phyloP scores from a whole-genome alignment of 35 echinoderm and acorn worm genomes.

The Acanthaster planci region DNA sequence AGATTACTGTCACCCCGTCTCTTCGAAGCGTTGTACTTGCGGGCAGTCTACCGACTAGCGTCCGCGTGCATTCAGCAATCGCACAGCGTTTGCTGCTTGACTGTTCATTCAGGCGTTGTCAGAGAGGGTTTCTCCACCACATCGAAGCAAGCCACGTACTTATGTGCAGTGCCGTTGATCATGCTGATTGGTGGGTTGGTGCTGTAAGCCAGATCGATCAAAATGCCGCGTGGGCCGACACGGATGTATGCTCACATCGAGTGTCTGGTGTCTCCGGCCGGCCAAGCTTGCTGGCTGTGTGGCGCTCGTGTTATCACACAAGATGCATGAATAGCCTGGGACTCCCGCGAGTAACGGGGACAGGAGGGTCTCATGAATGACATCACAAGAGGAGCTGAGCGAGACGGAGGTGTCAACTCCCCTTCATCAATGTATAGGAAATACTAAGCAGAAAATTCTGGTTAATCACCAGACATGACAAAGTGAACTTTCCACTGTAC shows the following conservation, averaged over 20 bases:
- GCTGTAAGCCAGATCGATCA: not conserved
- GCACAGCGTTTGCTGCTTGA: not conserved
- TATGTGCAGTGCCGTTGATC: not conserved
- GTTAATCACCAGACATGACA: too few relatives aligned
- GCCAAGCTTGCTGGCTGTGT: not conserved
- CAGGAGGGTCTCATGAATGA: too few relatives aligned
- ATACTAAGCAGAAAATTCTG: too few relatives aligned
- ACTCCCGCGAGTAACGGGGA: too few relatives aligned
- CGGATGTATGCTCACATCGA: not conserved
- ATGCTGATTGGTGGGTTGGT: slow-evolving; percentile 10
- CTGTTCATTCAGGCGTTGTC: slow-evolving; percentile 5
- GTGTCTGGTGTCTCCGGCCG: not conserved
- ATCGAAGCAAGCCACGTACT: not conserved
- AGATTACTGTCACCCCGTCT: not conserved
- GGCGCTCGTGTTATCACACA: too few relatives aligned
- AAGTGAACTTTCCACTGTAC: too few relatives aligned
- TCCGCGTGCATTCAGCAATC: not conserved
- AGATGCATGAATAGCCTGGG: too few relatives aligned
- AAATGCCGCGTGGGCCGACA: not conserved
- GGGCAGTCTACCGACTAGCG: not conserved
- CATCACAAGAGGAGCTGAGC: too few relatives aligned
- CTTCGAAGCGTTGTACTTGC: not conserved
- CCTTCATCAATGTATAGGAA: too few relatives aligned
- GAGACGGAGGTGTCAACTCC: too few relatives aligned
- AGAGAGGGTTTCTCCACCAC: not conserved